A percentile compares a stretch with the other conserved stretches of the same genome.
phyloP scores from a whole-genome alignment of 2,888 invertebrate species.

The Nebria brevicollis region DNA sequence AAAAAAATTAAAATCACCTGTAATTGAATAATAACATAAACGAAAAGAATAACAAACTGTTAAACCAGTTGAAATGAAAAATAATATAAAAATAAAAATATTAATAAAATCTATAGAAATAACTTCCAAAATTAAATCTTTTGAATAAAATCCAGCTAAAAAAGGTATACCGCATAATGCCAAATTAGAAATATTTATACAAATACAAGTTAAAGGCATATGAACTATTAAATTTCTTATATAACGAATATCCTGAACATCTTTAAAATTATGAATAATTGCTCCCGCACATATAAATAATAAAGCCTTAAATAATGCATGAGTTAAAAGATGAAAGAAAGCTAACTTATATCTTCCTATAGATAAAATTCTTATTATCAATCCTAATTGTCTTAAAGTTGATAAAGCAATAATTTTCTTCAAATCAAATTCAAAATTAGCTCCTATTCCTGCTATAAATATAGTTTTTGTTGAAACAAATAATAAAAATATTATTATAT shows the following conservation, averaged over 20 bases:
- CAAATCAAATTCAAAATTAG: slow-evolving; percentile 75
- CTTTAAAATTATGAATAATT: slow-evolving; percentile 72
- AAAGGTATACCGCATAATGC: slow-evolving; percentile 63
- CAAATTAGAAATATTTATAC: slow-evolving; percentile 60
- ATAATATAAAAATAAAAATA: slow-evolving; percentile 67
- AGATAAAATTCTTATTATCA: slow-evolving; percentile 72
- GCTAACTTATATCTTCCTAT: slow-evolving; percentile 65
- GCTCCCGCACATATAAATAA: slow-evolving; percentile 78
- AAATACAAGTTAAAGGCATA: slow-evolving; percentile 67
- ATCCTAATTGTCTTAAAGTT: slow-evolving; percentile 78
- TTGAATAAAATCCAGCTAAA: slow-evolving; percentile 69
- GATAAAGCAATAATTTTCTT: slow-evolving; percentile 84
- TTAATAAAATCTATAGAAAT: slow-evolving; percentile 66
- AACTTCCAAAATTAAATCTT: slow-evolving; percentile 71
- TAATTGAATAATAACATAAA: slow-evolving; percentile 66
- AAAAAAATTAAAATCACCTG: slow-evolving; percentile 64
- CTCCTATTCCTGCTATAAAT: slow-evolving; percentile 69
- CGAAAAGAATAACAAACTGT: slow-evolving; percentile 68
- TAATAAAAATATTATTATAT: slow-evolving; percentile 62
- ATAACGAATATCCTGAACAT: slow-evolving; percentile 76
- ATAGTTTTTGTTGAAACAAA: slow-evolving; percentile 69
- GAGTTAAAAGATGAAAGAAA: slow-evolving; percentile 76
- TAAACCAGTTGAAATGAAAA: slow-evolving; percentile 68
- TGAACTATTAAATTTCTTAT: slow-evolving; percentile 65
- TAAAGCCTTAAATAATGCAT: slow-evolving; percentile 78